Base-by-base conservation (phyloP, 2,888 invertebrate genomes). In the Slavum lentiscoides region DNA sequence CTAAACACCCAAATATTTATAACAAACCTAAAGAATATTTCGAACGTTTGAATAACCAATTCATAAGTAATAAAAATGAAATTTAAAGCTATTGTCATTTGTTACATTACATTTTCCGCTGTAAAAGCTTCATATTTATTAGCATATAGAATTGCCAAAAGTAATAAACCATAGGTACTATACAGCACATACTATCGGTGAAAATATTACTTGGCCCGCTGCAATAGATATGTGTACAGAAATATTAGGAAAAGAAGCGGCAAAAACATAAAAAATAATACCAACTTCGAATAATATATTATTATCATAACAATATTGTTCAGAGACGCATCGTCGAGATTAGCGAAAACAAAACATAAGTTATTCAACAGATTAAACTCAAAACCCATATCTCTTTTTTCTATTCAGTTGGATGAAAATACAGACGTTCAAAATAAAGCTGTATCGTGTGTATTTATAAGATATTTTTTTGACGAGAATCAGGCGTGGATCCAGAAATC, bases 151-250 rank as follows among this genome's bases (percentile, higher is more conserved):
- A 49, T 67, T 49, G n/a, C 21, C 21, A 13, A 49, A 49, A 68
- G 21, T 68, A 68, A 68, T 67, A 68, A 68, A 53, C 49, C 67
- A 15, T n/a, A n/a, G n/a, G n/a, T n/a, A n/a, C n/a, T n/a, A n/a
- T n/a, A n/a, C n/a, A n/a, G n/a, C n/a, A n/a, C 49, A 49, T 21
- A 68, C 21, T 68, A 23, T 68, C 15, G 49, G 67, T 68, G 49
- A 68, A 49, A 49, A 68, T 49, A 49, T 49, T 49, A 68, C 49
- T 68, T 4, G 49, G 49, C 49, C 13, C 21, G 21, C 49, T 67
- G 49, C 67, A 67, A 67, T 67, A 49, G 49, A 67, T 67, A 49
- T 67, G n/a, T 67, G 43, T 67, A 49, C 67, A 21, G 66, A 66
- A 66, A 19, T 66, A 39, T 66, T 66, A 37, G n/a, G 66, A 39